Evolutionary conservation across 2,888 invertebrate species (phyloP).

Genomic region (Taenaris catops): DNA sequence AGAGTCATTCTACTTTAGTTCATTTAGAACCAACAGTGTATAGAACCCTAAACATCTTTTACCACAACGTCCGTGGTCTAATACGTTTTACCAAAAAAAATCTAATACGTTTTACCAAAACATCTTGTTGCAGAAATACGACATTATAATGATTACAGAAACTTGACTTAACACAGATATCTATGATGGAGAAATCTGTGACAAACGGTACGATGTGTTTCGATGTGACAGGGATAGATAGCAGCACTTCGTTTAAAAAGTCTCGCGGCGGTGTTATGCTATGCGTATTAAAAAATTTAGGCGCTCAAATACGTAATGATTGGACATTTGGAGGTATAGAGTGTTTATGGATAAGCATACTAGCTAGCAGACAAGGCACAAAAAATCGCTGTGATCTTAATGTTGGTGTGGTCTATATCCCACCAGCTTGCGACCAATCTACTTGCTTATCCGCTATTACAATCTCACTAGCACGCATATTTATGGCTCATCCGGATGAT

Average conservation of each 20-base stretch:
- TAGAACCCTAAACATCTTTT: slow-evolving; percentile 11
- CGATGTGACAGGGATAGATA: neutral
- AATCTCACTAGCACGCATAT: neutral
- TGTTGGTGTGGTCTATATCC: no score
- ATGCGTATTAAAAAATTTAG: neutral
- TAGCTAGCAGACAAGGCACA: neutral
- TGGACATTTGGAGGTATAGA: neutral
- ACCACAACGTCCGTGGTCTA: slow-evolving; percentile 21
- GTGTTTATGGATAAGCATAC: neutral
- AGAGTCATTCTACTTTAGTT: no score
- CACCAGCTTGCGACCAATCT: no score
- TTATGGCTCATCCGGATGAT: slow-evolving; percentile 10
- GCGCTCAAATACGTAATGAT: neutral
- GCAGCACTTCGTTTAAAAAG: neutral
- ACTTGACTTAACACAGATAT: neutral
- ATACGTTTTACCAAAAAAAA: slow-evolving; percentile 22
- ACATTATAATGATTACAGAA: slow-evolving; percentile 14
- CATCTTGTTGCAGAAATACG: slow-evolving; percentile 13
- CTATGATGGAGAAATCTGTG: neutral
- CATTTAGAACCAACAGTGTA: no score
- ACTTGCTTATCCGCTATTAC: no score
- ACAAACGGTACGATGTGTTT: neutral
- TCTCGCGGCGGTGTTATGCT: neutral
- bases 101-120: slow-evolving; percentile 15
- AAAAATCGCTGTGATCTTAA: neutral